A percentile compares a stretch with the other conserved stretches of the same genome.
Evolutionary conservation across 2,113 vertebrate species (phyloP).

Genomic region (Thalassarche chlororhynchos): DNA sequence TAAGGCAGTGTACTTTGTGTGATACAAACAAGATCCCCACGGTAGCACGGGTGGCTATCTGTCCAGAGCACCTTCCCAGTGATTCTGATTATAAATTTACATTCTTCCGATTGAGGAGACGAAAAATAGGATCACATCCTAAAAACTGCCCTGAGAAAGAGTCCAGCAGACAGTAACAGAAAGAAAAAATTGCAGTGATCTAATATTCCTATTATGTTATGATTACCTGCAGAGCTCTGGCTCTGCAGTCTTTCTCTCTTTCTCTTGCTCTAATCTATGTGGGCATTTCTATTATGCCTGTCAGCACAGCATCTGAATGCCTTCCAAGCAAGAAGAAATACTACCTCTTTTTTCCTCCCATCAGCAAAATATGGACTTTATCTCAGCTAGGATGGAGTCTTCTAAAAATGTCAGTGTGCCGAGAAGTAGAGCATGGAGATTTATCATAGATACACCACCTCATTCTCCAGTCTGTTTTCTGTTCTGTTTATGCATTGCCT

Average conservation of each 20-base stretch:
- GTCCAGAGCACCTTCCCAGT: neutral
- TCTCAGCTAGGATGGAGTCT: neutral
- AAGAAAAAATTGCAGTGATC: neutral
- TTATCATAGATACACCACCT: neutral
- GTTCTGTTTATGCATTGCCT: neutral
- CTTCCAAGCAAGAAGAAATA: neutral
- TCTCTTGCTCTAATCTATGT: slow-evolving; percentile 12
- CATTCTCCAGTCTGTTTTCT: neutral
- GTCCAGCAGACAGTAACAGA: neutral
- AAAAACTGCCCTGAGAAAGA: neutral
- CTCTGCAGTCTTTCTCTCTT: slow-evolving; percentile 14
- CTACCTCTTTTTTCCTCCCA: neutral
- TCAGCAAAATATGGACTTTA: neutral
- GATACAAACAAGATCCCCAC: neutral
- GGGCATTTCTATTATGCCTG: slow-evolving; percentile 29
- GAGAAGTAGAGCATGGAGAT: neutral
- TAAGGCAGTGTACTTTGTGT: neutral
- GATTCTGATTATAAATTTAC: neutral
- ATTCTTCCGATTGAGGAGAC: neutral
- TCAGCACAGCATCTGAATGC: neutral
- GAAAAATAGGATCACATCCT: neutral
- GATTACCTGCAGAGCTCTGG: neutral
- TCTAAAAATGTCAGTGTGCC: neutral
- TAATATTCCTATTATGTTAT: slow-evolving; percentile 31
- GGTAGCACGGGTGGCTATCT: neutral